phyloP scores from a whole-genome alignment of 2,888 invertebrate genomes.

The Hymenopus coronatus region DNA sequence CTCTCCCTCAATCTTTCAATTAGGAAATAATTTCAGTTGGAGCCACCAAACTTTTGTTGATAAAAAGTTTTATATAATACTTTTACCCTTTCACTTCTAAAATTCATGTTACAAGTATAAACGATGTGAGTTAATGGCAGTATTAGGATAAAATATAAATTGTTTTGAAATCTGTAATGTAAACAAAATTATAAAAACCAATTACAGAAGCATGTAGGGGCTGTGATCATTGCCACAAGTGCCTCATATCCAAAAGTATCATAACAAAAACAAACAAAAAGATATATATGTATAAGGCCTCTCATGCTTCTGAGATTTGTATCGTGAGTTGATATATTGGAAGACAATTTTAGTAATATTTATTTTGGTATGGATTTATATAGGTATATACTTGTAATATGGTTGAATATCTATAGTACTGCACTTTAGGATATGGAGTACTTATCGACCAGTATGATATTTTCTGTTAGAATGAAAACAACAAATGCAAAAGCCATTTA shows the following conservation, averaged over 20 bases:
- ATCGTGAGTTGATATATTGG: no score
- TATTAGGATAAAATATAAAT: neutral
- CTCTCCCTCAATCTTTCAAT: no score
- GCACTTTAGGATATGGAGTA: neutral
- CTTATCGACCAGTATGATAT: neutral
- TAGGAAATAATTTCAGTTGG: neutral
- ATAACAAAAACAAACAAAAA: neutral
- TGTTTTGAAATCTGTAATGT: neutral
- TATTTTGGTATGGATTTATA: neutral
- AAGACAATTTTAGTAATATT: neutral
- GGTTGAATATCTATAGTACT: neutral
- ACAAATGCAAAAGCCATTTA: neutral
- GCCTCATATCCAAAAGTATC: conserved; percentile 1
- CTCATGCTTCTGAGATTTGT: conserved; percentile 6
- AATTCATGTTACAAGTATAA: neutral
- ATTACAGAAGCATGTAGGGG: conserved; percentile 10
- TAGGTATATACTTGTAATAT: neutral
- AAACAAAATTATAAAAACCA: neutral
- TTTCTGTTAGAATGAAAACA: neutral
- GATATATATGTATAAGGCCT: neutral
- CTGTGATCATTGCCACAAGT: conserved; percentile 11
- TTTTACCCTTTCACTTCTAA: neutral
- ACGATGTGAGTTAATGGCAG: neutral
- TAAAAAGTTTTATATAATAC: neutral
- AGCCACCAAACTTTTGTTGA: neutral